phyloP scores from a whole-genome alignment of 1,140 invertebrate species.

The Aphaenogaster floridana region DNA sequence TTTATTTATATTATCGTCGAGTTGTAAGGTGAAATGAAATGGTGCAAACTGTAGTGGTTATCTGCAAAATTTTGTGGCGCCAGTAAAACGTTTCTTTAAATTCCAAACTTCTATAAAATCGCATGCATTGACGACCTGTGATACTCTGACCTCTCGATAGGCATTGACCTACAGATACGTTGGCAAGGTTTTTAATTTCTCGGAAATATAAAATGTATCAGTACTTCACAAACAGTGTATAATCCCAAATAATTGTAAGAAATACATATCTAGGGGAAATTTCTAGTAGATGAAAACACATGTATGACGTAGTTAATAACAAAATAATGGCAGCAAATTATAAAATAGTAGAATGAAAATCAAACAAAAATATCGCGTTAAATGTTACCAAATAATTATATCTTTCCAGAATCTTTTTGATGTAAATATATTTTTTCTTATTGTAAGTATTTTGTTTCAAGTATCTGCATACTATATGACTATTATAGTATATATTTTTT shows the following conservation, averaged over 20 bases:
- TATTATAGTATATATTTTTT: neutral
- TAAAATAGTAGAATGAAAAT: neutral
- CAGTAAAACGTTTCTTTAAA: conserved; percentile 36
- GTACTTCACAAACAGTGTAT: conserved; percentile 20
- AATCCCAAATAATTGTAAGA: conserved; percentile 26
- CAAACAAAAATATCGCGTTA: neutral
- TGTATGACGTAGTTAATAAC: neutral
- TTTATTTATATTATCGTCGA: neutral
- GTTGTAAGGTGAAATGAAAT: neutral
- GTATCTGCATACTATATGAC: neutral
- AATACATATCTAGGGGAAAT: neutral
- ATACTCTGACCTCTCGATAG: conserved; percentile 77
- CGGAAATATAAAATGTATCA: conserved; percentile 46
- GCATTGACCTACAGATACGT: conserved; percentile 75
- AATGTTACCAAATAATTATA: conserved; percentile 20
- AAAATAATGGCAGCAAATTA: neutral
- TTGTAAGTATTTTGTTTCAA: neutral
- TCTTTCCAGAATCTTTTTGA: neutral
- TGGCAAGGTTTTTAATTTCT: conserved; percentile 67
- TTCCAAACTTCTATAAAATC: conserved; percentile 59
- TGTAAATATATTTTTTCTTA: neutral
- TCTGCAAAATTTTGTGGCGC: neutral
- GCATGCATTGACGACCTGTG: conserved; percentile 66
- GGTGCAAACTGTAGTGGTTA: neutral
- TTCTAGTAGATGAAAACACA: neutral